These are phyloP conservation scores for Neodiprion lecontei DNA, from an alignment of 1,140 invertebrate genomes.

Conservation along the genomic window DNA sequence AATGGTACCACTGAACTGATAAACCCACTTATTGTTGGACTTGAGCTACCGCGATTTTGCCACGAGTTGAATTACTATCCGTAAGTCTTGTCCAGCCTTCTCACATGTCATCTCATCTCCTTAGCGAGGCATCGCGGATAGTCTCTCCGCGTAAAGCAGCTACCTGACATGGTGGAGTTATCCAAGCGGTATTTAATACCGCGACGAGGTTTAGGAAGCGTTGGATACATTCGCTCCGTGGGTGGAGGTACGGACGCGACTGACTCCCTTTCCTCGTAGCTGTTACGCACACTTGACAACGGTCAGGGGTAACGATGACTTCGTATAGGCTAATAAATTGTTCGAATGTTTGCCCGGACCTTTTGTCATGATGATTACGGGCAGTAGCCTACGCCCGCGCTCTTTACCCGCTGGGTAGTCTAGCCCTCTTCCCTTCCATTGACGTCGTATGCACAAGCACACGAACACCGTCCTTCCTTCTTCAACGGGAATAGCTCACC, in stretches of 20 bases:
- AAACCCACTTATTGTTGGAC: too few relatives aligned
- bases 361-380: slow-evolving; percentile 58
- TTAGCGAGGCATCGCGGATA: too few relatives aligned
- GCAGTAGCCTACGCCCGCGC: slow-evolving; percentile 44
- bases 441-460: background rate
- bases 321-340: slow-evolving; percentile 59
- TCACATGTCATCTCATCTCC: too few relatives aligned
- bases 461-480: background rate
- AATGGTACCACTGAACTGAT: too few relatives aligned
- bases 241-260: background rate
- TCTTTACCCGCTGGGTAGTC: slow-evolving; percentile 30
- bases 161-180: background rate
- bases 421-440: background rate
- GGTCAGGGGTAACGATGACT: slow-evolving; percentile 26
- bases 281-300: too few relatives aligned
- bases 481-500: background rate
- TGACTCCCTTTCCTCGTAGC: background rate
- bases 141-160: background rate
- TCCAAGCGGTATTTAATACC: background rate
- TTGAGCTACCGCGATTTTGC: too few relatives aligned
- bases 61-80: too few relatives aligned
- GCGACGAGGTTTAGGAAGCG: background rate
- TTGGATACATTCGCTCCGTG: background rate
- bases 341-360: slow-evolving; percentile 53
- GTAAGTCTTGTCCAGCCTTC: too few relatives aligned